Conservation (phyloP, 2,888 invertebrate genomes). For the Patella caerulea region DNA sequence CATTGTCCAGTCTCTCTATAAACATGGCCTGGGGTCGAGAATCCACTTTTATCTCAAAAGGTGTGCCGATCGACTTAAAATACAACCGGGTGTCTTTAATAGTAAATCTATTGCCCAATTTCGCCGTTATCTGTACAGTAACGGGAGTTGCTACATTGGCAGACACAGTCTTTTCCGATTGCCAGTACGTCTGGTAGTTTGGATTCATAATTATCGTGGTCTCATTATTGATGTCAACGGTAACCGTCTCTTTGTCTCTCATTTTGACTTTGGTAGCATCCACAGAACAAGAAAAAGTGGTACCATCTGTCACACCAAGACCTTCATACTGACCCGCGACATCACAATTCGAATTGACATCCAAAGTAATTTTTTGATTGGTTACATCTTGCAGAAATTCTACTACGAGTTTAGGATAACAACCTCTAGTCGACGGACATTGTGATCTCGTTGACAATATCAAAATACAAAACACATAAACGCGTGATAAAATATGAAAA, state of each 20-base stretch:
- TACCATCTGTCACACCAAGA: background rate
- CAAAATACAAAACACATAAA: too few species aligned
- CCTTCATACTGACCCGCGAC: background rate
- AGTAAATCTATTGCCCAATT: slow-evolving; percentile 35
- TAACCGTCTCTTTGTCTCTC: background rate
- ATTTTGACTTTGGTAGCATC: background rate
- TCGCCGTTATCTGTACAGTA: slow-evolving; percentile 23
- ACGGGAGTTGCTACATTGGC: slow-evolving; percentile 12
- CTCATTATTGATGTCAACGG: too few species aligned
- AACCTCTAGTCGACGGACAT: background rate
- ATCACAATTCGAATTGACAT: background rate
- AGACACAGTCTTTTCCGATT: slow-evolving; percentile 33
- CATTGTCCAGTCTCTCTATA: slow-evolving; percentile 31
- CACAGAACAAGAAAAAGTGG: slow-evolving; percentile 8
- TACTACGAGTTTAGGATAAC: background rate
- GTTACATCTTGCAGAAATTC: background rate
- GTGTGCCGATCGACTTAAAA: slow-evolving; percentile 35
- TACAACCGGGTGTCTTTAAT: slow-evolving; percentile 30
- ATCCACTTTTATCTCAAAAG: slow-evolving; percentile 24
- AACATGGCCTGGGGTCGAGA: slow-evolving; percentile 38
- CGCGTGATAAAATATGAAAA: too few species aligned
- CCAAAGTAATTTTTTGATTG: background rate
- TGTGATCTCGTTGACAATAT: too few species aligned
- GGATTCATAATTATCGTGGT: background rate
- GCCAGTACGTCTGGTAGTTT: slow-evolving; percentile 38